phyloP scores from a whole-genome alignment of 2,888 invertebrate genomes.

The Hymenopus coronatus region DNA sequence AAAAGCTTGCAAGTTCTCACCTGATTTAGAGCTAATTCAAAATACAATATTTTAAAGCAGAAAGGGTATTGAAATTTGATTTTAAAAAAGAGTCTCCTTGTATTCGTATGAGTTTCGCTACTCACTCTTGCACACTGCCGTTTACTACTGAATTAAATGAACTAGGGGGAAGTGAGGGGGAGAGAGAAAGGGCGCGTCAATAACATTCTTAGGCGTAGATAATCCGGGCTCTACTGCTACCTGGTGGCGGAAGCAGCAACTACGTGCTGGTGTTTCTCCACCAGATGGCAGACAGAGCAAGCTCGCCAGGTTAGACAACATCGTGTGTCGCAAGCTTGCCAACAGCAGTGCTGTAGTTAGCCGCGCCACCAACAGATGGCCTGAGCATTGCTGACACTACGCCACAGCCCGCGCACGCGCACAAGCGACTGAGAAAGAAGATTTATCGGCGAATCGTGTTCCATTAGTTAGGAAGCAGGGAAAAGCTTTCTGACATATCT shows the following conservation, averaged over 20 bases:
- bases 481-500: not conserved
- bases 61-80: too few species aligned
- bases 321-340: too few species aligned
- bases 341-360: too few species aligned
- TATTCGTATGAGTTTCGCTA: too few species aligned
- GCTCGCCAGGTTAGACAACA: not conserved
- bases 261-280: not conserved
- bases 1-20: too few species aligned
- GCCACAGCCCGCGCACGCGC: not conserved
- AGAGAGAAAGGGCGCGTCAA: not conserved
- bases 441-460: not conserved
- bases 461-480: not conserved
- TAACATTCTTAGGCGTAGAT: not conserved
- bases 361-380: not conserved
- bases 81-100: too few species aligned
- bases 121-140: too few species aligned
- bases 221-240: not conserved
- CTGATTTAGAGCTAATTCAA: too few species aligned
- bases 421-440: not conserved
- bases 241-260: not conserved
- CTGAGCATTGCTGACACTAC: not conserved
- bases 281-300: not conserved
- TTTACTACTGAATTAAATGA: too few species aligned
- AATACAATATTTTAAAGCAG: too few species aligned
- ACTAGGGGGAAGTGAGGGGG: too few species aligned